Evolutionary conservation across 1,140 invertebrate genomes (phyloP).

Genomic region (Sogatella furcifera): DNA sequence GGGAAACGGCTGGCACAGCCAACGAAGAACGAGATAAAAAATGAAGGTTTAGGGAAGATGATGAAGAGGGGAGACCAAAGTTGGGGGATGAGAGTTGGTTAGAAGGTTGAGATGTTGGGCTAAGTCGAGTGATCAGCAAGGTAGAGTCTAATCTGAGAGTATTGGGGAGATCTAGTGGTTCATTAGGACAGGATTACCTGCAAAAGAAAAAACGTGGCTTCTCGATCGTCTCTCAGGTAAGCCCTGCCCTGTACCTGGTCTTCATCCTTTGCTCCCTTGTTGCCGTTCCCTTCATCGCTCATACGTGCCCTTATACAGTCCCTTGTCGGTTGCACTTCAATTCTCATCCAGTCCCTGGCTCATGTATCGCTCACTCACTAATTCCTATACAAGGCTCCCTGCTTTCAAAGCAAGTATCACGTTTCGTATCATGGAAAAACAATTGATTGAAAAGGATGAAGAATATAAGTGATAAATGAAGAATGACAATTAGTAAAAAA

Average conservation of each 20-base stretch:
- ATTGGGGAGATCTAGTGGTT: constrained; percentile 1
- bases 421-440: too few relatives aligned
- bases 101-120: not conserved
- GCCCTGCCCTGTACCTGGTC: not conserved
- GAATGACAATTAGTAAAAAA: too few relatives aligned
- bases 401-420: too few relatives aligned
- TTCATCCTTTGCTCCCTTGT: not conserved
- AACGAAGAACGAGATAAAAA: not conserved
- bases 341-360: too few relatives aligned
- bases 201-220: not conserved
- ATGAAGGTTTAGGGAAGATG: not conserved
- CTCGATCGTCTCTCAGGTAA: not conserved
- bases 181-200: constrained; percentile 3
- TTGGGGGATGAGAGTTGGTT: not conserved
- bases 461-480: too few relatives aligned
- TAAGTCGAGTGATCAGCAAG: constrained; percentile 2
- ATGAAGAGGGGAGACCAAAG: not conserved
- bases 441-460: too few relatives aligned
- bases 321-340: too few relatives aligned
- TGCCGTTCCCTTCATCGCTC: too few relatives aligned
- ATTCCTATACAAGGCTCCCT: too few relatives aligned
- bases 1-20: not conserved
- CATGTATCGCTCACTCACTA: too few relatives aligned
- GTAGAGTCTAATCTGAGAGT: not conserved
- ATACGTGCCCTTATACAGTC: too few relatives aligned